Conservation (phyloP, 2,797 vertebrate genomes). For the Huso huso region DNA sequence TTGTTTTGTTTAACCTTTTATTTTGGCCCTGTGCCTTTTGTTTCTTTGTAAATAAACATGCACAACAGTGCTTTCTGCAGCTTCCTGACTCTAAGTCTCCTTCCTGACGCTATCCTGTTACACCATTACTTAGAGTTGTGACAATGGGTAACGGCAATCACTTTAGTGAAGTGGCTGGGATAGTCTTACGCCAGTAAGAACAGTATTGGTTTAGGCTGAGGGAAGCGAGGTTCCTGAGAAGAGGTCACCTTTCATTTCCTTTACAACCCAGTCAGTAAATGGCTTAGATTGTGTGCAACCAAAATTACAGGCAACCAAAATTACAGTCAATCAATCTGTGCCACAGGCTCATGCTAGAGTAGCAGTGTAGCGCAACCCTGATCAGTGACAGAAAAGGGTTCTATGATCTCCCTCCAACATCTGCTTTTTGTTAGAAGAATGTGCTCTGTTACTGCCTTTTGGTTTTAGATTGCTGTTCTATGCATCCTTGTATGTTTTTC, state of each 20-base stretch:
- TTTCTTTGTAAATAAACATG: no score
- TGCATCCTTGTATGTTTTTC: not conserved
- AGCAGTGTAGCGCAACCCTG: not conserved
- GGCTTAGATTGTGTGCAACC: not conserved
- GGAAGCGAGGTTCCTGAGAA: slow-evolving; percentile 23
- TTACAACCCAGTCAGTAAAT: slow-evolving; percentile 17
- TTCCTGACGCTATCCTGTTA: no score
- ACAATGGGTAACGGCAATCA: no score
- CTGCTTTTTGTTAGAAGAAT: not conserved
- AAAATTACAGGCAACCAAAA: not conserved
- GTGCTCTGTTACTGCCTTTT: not conserved
- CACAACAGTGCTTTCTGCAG: no score
- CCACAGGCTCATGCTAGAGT: not conserved
- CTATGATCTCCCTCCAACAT: not conserved
- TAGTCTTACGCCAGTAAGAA: not conserved
- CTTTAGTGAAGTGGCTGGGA: no score
- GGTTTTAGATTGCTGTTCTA: not conserved
- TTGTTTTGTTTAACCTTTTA: no score
- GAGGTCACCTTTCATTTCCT: slow-evolving; percentile 21
- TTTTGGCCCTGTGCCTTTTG: no score
- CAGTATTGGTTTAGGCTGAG: slow-evolving; percentile 21
- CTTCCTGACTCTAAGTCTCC: no score
- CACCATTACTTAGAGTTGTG: no score
- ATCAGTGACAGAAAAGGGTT: not conserved
- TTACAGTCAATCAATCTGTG: not conserved